These are phyloP conservation scores for Callocephalon fimbriatum DNA, from an alignment of 2,113 vertebrate species.

Conservation along the genomic window DNA sequence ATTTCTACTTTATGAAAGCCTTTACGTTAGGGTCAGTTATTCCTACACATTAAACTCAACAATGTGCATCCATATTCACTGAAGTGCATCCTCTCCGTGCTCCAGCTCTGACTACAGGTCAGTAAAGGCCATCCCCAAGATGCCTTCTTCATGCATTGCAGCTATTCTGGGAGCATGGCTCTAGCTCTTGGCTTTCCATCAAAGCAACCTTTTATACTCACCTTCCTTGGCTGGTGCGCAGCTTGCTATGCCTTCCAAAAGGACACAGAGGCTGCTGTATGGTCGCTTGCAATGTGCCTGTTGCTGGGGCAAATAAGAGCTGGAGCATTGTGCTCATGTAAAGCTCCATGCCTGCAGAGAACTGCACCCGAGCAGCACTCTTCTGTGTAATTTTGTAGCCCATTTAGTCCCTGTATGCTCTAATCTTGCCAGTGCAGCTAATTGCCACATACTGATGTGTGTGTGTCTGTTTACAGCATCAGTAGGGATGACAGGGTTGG, in stretches of 20 bases:
- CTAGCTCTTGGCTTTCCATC: background rate
- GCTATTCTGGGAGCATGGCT: background rate
- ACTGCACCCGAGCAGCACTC: background rate
- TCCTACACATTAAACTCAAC: background rate
- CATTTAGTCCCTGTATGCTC: rapidly evolving
- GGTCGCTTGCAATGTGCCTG: background rate
- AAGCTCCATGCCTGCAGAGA: background rate
- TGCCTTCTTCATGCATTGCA: background rate
- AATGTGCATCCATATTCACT: background rate
- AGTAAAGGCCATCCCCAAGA: background rate
- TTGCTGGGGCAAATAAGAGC: background rate
- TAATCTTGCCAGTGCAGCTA: background rate
- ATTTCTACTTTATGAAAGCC: background rate
- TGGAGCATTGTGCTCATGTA: rapidly evolving
- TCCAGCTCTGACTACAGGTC: background rate
- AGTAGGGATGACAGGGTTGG: background rate
- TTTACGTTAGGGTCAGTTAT: background rate
- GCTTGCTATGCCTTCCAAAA: background rate
- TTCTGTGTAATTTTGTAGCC: background rate
- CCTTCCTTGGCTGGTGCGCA: background rate
- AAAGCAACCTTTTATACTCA: background rate
- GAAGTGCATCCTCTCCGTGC: background rate
- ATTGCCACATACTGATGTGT: background rate
- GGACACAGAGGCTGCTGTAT: background rate
- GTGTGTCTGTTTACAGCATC: rapidly evolving